Evolutionary conservation across 2,113 vertebrate genomes (phyloP), one percentile per base, ranked within the genome.

Genomic region (Balaenoptera acutorostrata): DNA sequence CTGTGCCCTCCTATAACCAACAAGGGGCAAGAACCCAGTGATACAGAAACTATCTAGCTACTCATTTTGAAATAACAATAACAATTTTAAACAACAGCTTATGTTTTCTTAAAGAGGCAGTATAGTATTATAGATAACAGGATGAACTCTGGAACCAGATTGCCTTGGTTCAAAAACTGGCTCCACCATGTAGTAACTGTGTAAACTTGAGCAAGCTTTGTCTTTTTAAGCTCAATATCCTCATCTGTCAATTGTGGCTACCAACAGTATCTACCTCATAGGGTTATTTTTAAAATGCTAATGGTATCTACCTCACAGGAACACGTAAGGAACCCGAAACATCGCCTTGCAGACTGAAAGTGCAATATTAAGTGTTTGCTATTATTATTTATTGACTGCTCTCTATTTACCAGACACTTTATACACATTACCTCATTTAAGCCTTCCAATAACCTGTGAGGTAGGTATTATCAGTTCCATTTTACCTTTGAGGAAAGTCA

Each of bases 401-500:
- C 25, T 92, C 68, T 87, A 63, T 46, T 15, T n/a, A 82, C 9
- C 25, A 85, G 31, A 17, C 21, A 95, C 27, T 81, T 93, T 55
- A 95, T 41, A 91, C 9, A 64, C 44, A 80, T 68, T 75, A 88
- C 23, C 36, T 96, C 77, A 84, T 59, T 57, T 72, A 93, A 74
- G 55, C 25, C 49, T 91, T 86, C 31, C 52, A 81, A 36, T 69
- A 93, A 88, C 27, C 61, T 88, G 25, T 81, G 20, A 94, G 52
- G 39, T 84, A 44, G 6, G 15, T 72, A 82, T 33, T 75, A 71
- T 64, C 81, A 23, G 33, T 78, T 96, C 49, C 68, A 41, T 74
- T 93, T 92, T 84, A 71, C 13, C 49, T 84, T 69, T 80, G 52
- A 96, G 71, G 52, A 95, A 96, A 93, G 75, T 68, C 71, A 86